Evolutionary conservation across 2,797 vertebrate species (phyloP), one percentile per base, ranked within the genome.

Genomic region (Notolabrus celidotus): DNA sequence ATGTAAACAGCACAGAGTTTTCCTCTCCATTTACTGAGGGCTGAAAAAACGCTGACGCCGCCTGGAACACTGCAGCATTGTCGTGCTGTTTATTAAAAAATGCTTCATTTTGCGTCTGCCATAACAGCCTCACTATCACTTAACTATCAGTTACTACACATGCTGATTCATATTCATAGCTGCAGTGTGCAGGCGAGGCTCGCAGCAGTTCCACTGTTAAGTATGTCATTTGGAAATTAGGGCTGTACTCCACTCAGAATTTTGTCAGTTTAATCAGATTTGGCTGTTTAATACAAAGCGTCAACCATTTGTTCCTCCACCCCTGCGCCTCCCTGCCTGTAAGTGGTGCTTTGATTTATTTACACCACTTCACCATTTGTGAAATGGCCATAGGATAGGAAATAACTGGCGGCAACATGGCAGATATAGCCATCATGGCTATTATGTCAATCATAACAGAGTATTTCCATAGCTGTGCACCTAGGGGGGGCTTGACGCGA

Each of bases 391-490:
- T 1, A 19, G 2, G 61, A 42, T 1, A 19, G 2, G 61, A 33
- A 68, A 58, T 38, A 64, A 67, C 39, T 5, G 19, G 17, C 43
- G 45, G 47, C 8, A 68, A 29, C 59, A 67, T 7, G 5, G 23
- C 22, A 42, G 4, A 60, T 38, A 51, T 17, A 39, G 54, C n/a
- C 6, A 10, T 41, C 50, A 55, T 49, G 25, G 19, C 33, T 27
- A 34, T 56, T 39, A 56, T 60, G 53, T 67, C 58, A 61, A 25
- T 78, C 36, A 41, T 52, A 59, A 61, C 27, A 0, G 20, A 56
- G 62, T 22, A 39, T 58, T 66, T 60, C 8, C 27, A 20, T 16
- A 38, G 53, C 43, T 58, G 2, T 52, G 54, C 46, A 69, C 65
- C 67, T 73, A 1, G 1, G 17, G 1, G 1, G 17, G 71, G 76